Conservation (phyloP, 2,797 vertebrate species). For the Cyclura pinguis region DNA sequence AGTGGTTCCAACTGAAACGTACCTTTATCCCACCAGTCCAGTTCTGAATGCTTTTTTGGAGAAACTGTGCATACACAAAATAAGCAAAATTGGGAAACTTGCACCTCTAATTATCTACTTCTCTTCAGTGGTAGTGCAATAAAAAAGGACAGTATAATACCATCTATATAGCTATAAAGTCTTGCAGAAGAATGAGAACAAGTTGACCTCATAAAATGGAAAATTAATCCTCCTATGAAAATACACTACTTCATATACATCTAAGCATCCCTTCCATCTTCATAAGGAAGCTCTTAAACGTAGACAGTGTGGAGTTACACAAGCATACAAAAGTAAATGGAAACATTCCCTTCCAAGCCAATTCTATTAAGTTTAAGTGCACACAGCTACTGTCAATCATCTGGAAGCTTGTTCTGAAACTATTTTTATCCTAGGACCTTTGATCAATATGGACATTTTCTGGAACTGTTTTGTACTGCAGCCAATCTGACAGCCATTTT, state of each 20-base stretch:
- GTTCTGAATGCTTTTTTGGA: conserved; percentile 10
- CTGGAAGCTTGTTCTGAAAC: not conserved
- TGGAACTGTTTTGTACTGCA: not conserved
- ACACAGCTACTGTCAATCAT: not conserved
- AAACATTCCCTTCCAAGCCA: not conserved
- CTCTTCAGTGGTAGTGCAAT: conserved; percentile 1
- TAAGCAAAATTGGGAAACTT: conserved; percentile 8
- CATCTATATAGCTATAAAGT: conserved; percentile 9
- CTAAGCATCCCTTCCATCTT: conserved; percentile 17
- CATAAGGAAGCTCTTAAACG: conserved; percentile 6
- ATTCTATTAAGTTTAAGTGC: not conserved
- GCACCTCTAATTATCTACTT: not conserved
- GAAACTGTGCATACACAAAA: not conserved
- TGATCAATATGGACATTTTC: not conserved
- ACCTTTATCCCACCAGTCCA: not conserved
- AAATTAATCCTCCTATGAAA: conserved; percentile 36
- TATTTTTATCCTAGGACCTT: not conserved
- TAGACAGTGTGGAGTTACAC: not conserved
- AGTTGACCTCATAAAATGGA: conserved; percentile 31
- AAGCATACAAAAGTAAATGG: not conserved
- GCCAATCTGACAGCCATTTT: not conserved
- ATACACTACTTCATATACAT: conserved; percentile 18
- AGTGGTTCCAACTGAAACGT: not conserved
- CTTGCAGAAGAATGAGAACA: conserved; percentile 13
- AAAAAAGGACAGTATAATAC: conserved; percentile 13